Evolutionary conservation across 2,888 invertebrate species (phyloP).

Genomic region (Cerceris rybyensis): DNA sequence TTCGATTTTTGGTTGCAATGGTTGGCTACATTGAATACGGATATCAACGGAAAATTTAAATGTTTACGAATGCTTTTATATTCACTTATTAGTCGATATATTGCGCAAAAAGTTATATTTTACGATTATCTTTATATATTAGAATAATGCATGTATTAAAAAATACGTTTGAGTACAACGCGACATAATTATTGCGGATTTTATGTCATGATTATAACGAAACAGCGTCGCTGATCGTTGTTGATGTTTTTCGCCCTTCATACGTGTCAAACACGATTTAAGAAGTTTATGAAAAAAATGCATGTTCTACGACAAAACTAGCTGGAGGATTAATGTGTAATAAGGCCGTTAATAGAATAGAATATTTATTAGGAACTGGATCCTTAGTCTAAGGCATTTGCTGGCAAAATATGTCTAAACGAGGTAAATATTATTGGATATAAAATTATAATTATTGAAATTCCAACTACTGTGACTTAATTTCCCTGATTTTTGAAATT

Average conservation of each 20-base stretch:
- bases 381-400: not conserved
- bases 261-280: not conserved
- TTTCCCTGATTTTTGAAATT: not conserved
- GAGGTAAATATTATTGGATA: not conserved
- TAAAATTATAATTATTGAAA: not conserved
- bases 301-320: not conserved
- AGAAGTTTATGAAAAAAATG: not conserved
- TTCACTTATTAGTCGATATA: not conserved
- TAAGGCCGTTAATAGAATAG: not conserved
- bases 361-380: not conserved
- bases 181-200: not conserved
- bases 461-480: not conserved
- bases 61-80: not conserved
- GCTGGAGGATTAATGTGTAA: not conserved
- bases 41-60: not conserved
- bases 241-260: conserved; percentile 15
- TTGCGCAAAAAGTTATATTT: not conserved
- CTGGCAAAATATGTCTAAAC: conserved; percentile 7
- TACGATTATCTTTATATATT: not conserved
- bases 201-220: conserved; percentile 2
- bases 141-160: not conserved
- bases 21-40: conserved; percentile 22
- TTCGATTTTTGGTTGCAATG: too few species aligned
- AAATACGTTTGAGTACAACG: not conserved
- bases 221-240: conserved; percentile 16